Percentiles rank a stretch among this genome's conserved stretches.
These are phyloP conservation scores for Alaudala cheleensis DNA, from an alignment of 2,113 vertebrate genomes.

Conservation along the genomic window DNA sequence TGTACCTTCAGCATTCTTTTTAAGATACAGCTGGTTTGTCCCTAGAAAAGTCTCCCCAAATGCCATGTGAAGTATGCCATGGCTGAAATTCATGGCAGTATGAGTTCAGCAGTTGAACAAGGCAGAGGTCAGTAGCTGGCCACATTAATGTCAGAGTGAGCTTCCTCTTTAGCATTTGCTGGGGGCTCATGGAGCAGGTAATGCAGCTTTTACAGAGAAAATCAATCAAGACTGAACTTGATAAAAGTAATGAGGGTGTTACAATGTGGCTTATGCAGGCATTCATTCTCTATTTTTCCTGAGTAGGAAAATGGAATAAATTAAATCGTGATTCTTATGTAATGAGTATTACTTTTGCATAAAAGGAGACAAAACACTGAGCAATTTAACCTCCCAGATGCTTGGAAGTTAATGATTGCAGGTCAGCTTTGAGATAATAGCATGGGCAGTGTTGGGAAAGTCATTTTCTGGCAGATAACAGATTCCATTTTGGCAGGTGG, in stretches of 20 bases:
- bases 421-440: slow-evolving; percentile 66
- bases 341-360: not conserved
- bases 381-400: slow-evolving; percentile 42
- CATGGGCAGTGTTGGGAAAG: slow-evolving; percentile 58
- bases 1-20: not conserved
- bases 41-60: not conserved
- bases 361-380: not conserved
- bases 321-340: not conserved
- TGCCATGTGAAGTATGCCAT: not conserved
- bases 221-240: not conserved
- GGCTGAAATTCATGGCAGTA: not conserved
- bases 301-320: not conserved
- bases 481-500: slow-evolving; percentile 23
- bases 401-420: slow-evolving; percentile 17
- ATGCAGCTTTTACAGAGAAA: not conserved
- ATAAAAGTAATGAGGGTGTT: not conserved
- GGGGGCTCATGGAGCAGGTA: not conserved
- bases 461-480: slow-evolving; percentile 54
- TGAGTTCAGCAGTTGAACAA: not conserved
- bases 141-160: not conserved
- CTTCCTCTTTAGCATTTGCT: not conserved
- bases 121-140: not conserved
- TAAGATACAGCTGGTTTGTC: not conserved
- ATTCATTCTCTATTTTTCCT: not conserved
- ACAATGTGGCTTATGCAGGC: not conserved